Evolutionary conservation across 2,113 vertebrate species (phyloP), one percentile per base, ranked within the genome.

Genomic region (Lipotes vexillifer): DNA sequence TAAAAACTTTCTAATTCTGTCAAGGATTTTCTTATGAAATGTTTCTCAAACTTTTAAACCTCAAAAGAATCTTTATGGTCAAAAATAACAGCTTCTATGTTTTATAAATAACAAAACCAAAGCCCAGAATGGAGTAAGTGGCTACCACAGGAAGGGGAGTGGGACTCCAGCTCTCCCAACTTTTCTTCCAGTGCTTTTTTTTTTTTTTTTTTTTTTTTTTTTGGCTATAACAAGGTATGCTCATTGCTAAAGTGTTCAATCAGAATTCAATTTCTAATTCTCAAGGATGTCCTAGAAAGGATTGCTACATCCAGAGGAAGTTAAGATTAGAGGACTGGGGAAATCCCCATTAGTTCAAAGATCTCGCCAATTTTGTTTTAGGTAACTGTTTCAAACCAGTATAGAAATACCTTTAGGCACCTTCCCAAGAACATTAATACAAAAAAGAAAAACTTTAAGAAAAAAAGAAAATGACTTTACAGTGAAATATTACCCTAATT

Each of bases 21-120:
- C 61, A 96, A 46, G 33, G 25, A 52, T 92, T 90, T 97, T 75
- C 44, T 96, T n/a, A 80, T n/a, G 38, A 87, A 83, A 71, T 85
- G 6, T 90, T 95, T 85, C 93, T 6, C 13, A 59, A 27, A 81
- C n/a, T 92, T 7, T 80, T 66, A n/a, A 21, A 36, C 75, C n/a
- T 90, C 66, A 55, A 41, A 94, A 66, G 31, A 86, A 61, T 90
- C 36, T 59, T 90, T 18, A 3, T n/a, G 33, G 78, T 86, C 33
- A 36, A 52, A 92, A 94, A n/a, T 89, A 74, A 82, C 12, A 94
- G 46, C 63, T 75, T 21, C 6, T 23, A 2, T 36, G 38, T 78
- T 84, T 94, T 61, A 57, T 12, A 94, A 68, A 44, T 63, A 38
- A 74, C 38, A 88, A 90, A 68, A 77, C 36, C 65, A 52, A 87